Evolutionary conservation across 2,797 vertebrate species (phyloP).

Genomic region (Bryconaethiops microstoma): DNA sequence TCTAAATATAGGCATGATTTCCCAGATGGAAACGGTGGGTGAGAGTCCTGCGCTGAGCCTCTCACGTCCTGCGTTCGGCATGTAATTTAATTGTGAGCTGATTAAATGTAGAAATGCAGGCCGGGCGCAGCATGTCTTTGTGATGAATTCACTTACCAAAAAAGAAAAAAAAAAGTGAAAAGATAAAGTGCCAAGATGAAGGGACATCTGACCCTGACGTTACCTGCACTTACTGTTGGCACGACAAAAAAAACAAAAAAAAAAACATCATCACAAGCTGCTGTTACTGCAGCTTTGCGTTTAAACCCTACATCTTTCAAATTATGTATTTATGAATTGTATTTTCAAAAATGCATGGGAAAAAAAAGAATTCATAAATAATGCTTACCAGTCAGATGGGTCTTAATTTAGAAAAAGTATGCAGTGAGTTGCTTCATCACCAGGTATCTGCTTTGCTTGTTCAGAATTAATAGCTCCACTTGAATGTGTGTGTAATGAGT

Average conservation of each 20-base stretch:
- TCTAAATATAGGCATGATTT: constrained; percentile 60
- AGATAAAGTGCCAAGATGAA: constrained; percentile 39
- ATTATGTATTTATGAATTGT: background rate
- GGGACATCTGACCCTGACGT: constrained; percentile 23
- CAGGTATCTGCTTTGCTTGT: constrained; percentile 16
- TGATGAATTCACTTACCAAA: constrained; percentile 60
- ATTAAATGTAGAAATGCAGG: constrained; percentile 64
- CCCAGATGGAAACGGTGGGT: constrained; percentile 50
- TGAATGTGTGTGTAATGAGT: constrained; percentile 32
- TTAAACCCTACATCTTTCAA: background rate
- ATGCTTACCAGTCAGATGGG: background rate
- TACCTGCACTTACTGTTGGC: background rate
- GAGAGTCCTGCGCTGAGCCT: constrained; percentile 41
- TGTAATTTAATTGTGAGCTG: constrained; percentile 63
- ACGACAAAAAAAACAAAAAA: background rate
- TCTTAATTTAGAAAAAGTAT: constrained; percentile 5
- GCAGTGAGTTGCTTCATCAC: constrained; percentile 2
- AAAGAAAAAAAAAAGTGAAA: constrained; percentile 32
- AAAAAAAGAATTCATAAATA: background rate
- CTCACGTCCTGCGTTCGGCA: constrained; percentile 45
- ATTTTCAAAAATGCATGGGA: background rate
- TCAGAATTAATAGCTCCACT: constrained; percentile 3
- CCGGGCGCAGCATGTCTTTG: constrained; percentile 50
- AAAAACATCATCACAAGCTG: background rate
- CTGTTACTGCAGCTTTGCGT: background rate